These are phyloP conservation scores for Perdita meconis DNA, from an alignment of 2,888 invertebrate species.

Conservation along the genomic window DNA sequence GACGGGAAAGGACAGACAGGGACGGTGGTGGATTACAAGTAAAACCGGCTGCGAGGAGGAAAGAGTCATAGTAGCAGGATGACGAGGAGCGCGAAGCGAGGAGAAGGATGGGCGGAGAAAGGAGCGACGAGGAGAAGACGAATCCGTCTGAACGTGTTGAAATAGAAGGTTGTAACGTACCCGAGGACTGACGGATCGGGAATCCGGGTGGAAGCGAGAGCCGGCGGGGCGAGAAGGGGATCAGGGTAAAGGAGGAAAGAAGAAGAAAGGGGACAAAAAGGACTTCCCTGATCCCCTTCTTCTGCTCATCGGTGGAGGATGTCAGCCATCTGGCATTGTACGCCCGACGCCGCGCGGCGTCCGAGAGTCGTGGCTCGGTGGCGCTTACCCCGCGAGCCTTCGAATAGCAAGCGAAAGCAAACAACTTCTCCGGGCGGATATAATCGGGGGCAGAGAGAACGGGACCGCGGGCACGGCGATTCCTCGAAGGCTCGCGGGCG, in stretches of 20 bases:
- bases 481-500: conserved; percentile 34
- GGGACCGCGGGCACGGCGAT: conserved; percentile 17
- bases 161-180: conserved; percentile 35
- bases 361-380: conserved; percentile 49
- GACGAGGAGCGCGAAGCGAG: conserved; percentile 9
- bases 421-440: conserved; percentile 17
- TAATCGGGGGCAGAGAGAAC: conserved; percentile 1
- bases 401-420: conserved; percentile 35
- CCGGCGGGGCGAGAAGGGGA: not conserved
- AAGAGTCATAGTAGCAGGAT: conserved; percentile 32
- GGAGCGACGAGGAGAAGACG: not conserved
- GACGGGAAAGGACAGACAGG: conserved; percentile 30
- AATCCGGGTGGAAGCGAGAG: conserved; percentile 10
- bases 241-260: conserved; percentile 11
- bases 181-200: conserved; percentile 35
- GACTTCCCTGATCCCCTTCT: conserved; percentile 41
- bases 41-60: conserved; percentile 50
- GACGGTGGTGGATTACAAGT: conserved; percentile 40
- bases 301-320: conserved; percentile 56
- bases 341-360: conserved; percentile 20
- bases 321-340: conserved; percentile 69
- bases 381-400: conserved; percentile 65
- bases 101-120: not conserved
- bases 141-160: conserved; percentile 22
- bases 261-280: conserved; percentile 46